Percentiles rank a stretch among this genome's conserved stretches.
phyloP scores from a whole-genome alignment of 2,888 invertebrate species.

The Leptinotarsa juncta region DNA sequence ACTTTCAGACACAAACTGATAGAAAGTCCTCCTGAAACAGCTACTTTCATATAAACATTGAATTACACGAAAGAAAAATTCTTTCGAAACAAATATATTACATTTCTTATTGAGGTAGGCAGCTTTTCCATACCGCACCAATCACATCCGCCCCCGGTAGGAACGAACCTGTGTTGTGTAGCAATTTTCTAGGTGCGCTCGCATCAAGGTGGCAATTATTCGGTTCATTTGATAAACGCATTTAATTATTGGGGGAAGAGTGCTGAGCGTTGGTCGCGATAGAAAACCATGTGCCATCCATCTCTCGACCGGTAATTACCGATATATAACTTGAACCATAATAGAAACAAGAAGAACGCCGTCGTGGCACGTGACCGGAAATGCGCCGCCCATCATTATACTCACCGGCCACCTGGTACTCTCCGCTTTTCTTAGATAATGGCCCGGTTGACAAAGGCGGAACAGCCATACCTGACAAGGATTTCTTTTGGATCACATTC shows the following conservation, averaged over 20 bases:
- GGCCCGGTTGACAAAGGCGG: background rate
- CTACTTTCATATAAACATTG: too few relatives aligned
- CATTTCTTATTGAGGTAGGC: too few relatives aligned
- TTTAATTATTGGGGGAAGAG: conserved; percentile 17
- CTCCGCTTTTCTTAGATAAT: background rate
- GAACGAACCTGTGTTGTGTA: background rate
- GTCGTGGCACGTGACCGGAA: conserved; percentile 23
- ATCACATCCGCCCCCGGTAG: background rate
- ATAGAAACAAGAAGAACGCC: conserved; percentile 21
- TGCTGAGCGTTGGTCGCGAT: background rate
- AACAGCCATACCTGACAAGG: background rate
- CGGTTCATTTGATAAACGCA: conserved; percentile 9
- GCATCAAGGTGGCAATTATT: conserved; percentile 16
- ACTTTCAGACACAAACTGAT: too few relatives aligned
- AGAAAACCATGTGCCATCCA: conserved; percentile 6
- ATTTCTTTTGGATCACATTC: too few relatives aligned
- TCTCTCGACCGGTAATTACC: conserved; percentile 9
- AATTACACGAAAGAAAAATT: too few relatives aligned
- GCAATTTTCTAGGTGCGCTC: conserved; percentile 14
- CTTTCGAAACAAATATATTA: too few relatives aligned
- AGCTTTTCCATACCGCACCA: too few relatives aligned
- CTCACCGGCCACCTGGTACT: conserved; percentile 22
- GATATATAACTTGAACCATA: conserved; percentile 23
- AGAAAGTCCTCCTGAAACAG: too few relatives aligned
- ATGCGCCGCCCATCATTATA: conserved; percentile 9